Conservation (phyloP, 2,888 invertebrate genomes). For the Diadegma fenestrale region DNA sequence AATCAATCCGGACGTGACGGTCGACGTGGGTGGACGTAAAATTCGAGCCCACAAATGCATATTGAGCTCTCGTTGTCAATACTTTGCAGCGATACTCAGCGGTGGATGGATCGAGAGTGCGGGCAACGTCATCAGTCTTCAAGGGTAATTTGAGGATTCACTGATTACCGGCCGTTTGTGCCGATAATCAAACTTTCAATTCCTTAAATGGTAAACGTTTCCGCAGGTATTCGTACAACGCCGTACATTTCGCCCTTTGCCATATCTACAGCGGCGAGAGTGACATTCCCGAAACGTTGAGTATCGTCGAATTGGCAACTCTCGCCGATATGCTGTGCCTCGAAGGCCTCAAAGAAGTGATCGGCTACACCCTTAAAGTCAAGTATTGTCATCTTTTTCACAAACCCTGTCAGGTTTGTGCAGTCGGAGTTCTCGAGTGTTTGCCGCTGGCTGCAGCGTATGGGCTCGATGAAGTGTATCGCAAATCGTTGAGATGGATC, state of each 20-base stretch:
- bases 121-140: constrained; percentile 93
- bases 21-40: constrained; percentile 93
- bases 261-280: constrained; percentile 98
- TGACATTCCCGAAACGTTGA: constrained; percentile 94
- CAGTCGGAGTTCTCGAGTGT: constrained; percentile 94
- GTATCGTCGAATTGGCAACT: constrained; percentile 94
- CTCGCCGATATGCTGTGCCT: constrained; percentile 95
- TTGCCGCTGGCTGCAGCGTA: constrained; percentile 94
- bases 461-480: constrained; percentile 94
- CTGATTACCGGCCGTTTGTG: not conserved
- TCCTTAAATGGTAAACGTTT: not conserved
- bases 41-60: constrained; percentile 97
- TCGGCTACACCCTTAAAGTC: constrained; percentile 93
- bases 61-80: constrained; percentile 95
- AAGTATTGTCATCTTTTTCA: constrained; percentile 98
- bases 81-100: constrained; percentile 96
- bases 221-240: constrained; percentile 92
- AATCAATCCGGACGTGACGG: constrained; percentile 94
- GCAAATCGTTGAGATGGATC: constrained; percentile 95
- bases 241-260: constrained; percentile 95
- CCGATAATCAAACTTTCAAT: not conserved
- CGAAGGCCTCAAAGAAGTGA: constrained; percentile 96
- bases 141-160: constrained; percentile 87
- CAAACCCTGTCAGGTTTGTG: constrained; percentile 96
- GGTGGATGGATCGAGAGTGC: constrained; percentile 94